Percentiles rank a stretch among this genome's conserved stretches.
These are phyloP conservation scores for Caenorhabditis panamensis DNA, from an alignment of 2,888 invertebrate genomes.

Conservation along the genomic window DNA sequence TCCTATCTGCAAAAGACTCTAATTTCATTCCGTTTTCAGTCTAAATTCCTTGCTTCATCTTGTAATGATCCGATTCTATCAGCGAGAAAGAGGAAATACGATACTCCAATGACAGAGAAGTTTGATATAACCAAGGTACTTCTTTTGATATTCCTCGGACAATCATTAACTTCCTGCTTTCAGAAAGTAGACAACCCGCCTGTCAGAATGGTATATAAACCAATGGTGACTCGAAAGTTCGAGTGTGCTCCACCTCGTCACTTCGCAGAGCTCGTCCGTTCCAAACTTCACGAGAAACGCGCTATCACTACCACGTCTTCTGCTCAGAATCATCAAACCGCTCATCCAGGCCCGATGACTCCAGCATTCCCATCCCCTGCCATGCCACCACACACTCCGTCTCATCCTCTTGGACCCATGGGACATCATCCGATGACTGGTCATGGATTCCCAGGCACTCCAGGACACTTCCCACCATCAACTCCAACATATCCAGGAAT, in stretches of 20 bases:
- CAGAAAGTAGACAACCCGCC: constrained; percentile 2
- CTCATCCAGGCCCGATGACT: constrained; percentile 3
- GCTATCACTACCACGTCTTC: neutral
- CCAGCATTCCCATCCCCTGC: constrained; percentile 29
- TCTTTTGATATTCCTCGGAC: no score
- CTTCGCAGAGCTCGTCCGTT: constrained; percentile 9
- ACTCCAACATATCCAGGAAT: constrained; percentile 49
- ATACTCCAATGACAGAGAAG: constrained; percentile 15
- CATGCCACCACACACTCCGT: constrained; percentile 26
- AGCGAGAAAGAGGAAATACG: constrained; percentile 20
- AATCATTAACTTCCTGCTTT: neutral
- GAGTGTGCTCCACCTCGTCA: constrained; percentile 9
- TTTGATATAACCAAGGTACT: constrained; percentile 7
- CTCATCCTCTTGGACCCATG: constrained; percentile 36
- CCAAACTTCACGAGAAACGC: constrained; percentile 8
- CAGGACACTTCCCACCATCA: constrained; percentile 28
- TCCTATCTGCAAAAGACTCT: neutral
- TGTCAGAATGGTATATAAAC: constrained; percentile 1
- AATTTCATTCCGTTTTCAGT: constrained; percentile 16
- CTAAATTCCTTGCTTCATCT: constrained; percentile 30
- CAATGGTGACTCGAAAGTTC: constrained; percentile 30
- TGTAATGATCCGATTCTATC: constrained; percentile 25
- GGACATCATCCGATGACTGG: constrained; percentile 30
- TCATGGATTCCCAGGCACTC: constrained; percentile 28
- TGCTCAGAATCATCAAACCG: neutral